Evolutionary conservation across 2,888 invertebrate genomes (phyloP).

Genomic region (Odontothrips loti): DNA sequence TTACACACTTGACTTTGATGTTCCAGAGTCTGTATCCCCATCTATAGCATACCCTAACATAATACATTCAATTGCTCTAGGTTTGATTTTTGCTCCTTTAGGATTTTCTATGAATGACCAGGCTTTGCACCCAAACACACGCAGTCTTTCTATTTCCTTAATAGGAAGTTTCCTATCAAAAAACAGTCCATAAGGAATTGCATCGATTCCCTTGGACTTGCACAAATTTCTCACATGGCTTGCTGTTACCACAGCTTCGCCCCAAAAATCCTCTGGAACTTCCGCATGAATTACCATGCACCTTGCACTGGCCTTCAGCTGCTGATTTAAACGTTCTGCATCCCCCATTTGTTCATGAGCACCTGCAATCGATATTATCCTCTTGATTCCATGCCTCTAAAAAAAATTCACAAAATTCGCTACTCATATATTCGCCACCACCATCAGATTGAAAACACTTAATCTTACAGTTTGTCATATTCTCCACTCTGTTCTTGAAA

Average conservation of each 20-base stretch:
- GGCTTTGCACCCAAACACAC: constrained; percentile 39
- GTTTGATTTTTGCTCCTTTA: constrained; percentile 28
- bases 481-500: neutral
- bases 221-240: constrained; percentile 41
- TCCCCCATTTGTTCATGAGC: constrained; percentile 42
- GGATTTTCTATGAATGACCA: constrained; percentile 27
- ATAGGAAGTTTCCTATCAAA: constrained; percentile 36
- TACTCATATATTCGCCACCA: neutral
- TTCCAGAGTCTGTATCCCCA: constrained; percentile 30
- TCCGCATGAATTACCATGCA: constrained; percentile 40
- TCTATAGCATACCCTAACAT: constrained; percentile 14
- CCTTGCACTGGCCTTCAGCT: constrained; percentile 40
- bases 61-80: constrained; percentile 4
- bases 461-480: neutral
- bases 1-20: neutral
- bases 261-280: constrained; percentile 41
- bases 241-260: constrained; percentile 41
- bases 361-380: constrained; percentile 35
- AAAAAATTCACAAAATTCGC: neutral
- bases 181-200: constrained; percentile 37
- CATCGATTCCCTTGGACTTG: constrained; percentile 35
- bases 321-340: constrained; percentile 41
- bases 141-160: constrained; percentile 33
- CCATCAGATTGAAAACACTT: neutral
- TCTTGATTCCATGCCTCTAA: neutral